Evolutionary conservation across 2,888 invertebrate species (phyloP), one percentile per base, ranked within the genome.

Genomic region (Andricus curvator): DNA sequence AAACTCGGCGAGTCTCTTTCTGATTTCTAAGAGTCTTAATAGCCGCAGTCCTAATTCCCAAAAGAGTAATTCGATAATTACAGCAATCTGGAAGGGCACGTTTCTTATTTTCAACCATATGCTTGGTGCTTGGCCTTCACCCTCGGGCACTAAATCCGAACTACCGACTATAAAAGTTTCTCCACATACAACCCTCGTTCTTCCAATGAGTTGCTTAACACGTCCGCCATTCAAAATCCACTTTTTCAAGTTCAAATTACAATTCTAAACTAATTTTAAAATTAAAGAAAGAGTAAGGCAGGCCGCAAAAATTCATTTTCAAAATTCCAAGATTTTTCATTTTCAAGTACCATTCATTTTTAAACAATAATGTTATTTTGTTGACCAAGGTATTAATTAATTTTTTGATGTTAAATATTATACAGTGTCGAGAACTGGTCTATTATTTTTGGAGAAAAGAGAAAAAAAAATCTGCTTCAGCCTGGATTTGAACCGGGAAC

Each of bases 11-110:
- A 60, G 70, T 79, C 25, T 65, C 78, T 77, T 77, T 74, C 81
- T 78, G 79, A 81, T 81, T 84, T 82, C 77, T 80, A 74, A 80
- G 65, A 84, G 81, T 82, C 76, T 80, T 81, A 83, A 83, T 80
- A 80, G 77, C 82, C 68, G 41, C 70, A 78, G 64, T 77, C 80
- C 82, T 80, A 85, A 83, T 85, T 81, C 84, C 77, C 68, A 81
- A 81, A 84, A 82, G 80, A 83, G 80, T 87, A 89, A 90, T 89
- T 89, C 89, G 88, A 90, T 90, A 90, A 90, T 90, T 90, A 87
- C 86, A 83, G 86, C 88, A 88, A 90, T 88, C 90, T 87, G 78
- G 78, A 78, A 84, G 84, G 84, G 85, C 85, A 80, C 83, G 83
- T 88, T 88, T 89, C 86, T 86, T 87, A 88, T 86, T 88, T 88